Evolutionary conservation across 1,140 invertebrate species (phyloP).

Genomic region (Phocides pigmalion): DNA sequence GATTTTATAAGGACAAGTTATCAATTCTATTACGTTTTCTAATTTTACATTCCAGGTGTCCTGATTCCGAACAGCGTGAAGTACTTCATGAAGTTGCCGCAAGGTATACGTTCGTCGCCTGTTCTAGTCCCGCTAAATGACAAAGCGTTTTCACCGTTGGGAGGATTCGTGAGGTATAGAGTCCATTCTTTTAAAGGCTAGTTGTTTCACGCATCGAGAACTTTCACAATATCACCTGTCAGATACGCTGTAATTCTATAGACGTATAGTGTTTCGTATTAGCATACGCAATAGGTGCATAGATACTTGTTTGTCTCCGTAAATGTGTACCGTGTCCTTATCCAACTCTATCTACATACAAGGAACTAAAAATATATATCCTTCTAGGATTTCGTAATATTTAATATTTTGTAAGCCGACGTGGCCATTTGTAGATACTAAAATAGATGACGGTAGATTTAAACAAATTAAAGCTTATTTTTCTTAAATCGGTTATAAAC

Average conservation of each 20-base stretch:
- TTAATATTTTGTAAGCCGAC: too few relatives aligned
- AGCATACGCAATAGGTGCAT: slow-evolving; percentile 3
- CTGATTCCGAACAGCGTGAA: slow-evolving; percentile 74
- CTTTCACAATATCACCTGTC: slow-evolving; percentile 34
- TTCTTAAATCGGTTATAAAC: too few relatives aligned
- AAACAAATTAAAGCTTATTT: too few relatives aligned
- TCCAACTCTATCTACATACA: neutral
- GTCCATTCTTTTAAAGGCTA: slow-evolving; percentile 29
- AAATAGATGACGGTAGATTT: too few relatives aligned
- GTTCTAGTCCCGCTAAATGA: slow-evolving; percentile 66
- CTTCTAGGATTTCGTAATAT: neutral
- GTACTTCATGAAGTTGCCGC: slow-evolving; percentile 70
- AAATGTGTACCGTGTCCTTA: neutral
- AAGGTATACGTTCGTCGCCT: slow-evolving; percentile 50
- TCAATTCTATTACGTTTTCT: too few relatives aligned
- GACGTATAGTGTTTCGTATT: slow-evolving; percentile 28
- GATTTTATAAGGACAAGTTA: too few relatives aligned
- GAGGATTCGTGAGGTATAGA: slow-evolving; percentile 69
- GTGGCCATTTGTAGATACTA: too few relatives aligned
- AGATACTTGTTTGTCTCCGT: slow-evolving; percentile 9
- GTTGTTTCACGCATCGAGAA: slow-evolving; percentile 24
- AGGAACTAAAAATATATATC: neutral
- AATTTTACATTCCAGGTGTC: slow-evolving; percentile 52
- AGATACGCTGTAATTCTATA: slow-evolving; percentile 19
- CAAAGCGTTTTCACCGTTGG: slow-evolving; percentile 67